phyloP scores from a whole-genome alignment of 2,888 invertebrate genomes.

The Drosophila buzzatii region DNA sequence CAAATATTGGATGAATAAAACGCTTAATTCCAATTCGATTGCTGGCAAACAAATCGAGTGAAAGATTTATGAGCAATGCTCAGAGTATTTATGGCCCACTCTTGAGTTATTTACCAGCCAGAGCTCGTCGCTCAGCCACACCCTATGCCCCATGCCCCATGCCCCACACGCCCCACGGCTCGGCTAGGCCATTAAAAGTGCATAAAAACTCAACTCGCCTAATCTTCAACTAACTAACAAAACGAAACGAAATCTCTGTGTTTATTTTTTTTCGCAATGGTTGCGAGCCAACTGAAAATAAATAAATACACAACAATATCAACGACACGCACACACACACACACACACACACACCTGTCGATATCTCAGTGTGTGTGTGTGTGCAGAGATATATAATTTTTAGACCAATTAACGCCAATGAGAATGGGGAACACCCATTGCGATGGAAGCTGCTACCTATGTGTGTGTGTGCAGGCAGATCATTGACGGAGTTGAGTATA shows the following conservation, averaged over 20 bases:
- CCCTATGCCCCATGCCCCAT: neutral
- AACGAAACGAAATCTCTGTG: constrained; percentile 36
- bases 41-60: constrained; percentile 76
- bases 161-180: neutral
- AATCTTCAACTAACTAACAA: constrained; percentile 34
- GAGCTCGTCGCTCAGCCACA: constrained; percentile 26
- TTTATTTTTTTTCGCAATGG: constrained; percentile 68
- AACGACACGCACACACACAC: neutral
- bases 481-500: neutral
- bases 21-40: constrained; percentile 74
- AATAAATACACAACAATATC: constrained; percentile 49
- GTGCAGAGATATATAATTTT: constrained; percentile 34
- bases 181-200: constrained; percentile 53
- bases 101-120: constrained; percentile 63
- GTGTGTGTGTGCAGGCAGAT: neutral
- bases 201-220: constrained; percentile 46
- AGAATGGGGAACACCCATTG: constrained; percentile 59
- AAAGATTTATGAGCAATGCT: constrained; percentile 82
- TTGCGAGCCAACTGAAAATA: constrained; percentile 49
- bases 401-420: constrained; percentile 64
- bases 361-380: constrained; percentile 2
- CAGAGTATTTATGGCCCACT: constrained; percentile 68
- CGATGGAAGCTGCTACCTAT: neutral
- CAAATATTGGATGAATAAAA: constrained; percentile 73
- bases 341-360: constrained; percentile 2